A percentile compares a stretch with the other conserved stretches of the same genome.
Conservation (phyloP, 2,888 invertebrate species). For the Nineta flava region DNA sequence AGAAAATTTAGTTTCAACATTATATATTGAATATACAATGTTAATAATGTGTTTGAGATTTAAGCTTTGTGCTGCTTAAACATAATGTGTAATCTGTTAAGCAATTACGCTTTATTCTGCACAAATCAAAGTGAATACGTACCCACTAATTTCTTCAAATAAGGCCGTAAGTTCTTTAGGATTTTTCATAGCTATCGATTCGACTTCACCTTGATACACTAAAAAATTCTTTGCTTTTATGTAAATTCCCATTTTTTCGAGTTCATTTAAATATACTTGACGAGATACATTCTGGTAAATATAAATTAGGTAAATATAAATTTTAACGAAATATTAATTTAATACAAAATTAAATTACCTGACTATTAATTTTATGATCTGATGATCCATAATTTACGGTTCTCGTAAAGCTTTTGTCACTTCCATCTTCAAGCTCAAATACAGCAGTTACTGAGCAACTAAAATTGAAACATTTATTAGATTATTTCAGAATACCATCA, state of each 20-base stretch:
- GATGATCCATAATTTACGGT: conserved; percentile 83
- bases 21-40: no score
- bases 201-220: conserved; percentile 98
- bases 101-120: no score
- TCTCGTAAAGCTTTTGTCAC: conserved; percentile 72
- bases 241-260: conserved; percentile 92
- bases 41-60: no score
- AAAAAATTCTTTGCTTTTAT: conserved; percentile 98
- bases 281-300: conserved; percentile 75
- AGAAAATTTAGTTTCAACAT: no score
- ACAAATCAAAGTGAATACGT: conserved; percentile 14
- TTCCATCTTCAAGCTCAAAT: conserved; percentile 66
- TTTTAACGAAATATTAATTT: no score
- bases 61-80: no score
- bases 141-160: conserved; percentile 98
- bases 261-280: conserved; percentile 65
- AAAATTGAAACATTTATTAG: conserved; percentile 17
- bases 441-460: conserved; percentile 94
- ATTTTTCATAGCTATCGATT: conserved; percentile 99
- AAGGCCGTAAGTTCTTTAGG: conserved; percentile 94
- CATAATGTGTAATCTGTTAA: no score
- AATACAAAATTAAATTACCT: conserved; percentile 47
- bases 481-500: neutral
- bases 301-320: conserved; percentile 13
- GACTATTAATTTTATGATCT: conserved; percentile 84